Base-by-base conservation (phyloP, 2,797 vertebrate species). In the Sebastes kiyomatsui region DNA sequence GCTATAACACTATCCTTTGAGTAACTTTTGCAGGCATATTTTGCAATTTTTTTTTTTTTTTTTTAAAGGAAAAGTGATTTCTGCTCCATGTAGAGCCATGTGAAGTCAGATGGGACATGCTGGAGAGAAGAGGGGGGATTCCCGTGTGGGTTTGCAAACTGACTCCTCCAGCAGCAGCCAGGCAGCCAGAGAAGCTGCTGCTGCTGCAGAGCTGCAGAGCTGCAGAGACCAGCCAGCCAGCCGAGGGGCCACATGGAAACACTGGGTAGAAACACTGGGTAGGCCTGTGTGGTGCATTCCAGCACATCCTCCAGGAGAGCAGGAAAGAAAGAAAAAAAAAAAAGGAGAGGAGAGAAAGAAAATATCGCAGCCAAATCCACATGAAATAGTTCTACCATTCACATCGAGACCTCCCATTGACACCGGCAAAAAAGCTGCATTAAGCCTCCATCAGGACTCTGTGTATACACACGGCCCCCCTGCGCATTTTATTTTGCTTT, bases 241-340 rank as follows among this genome's bases (percentile, higher is more conserved):
- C 95, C 93, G 88, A 92, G 92, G 86, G 91, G 90, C 95, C 88
- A 87, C 92, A 98, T 97, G 97, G 97, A 98, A 97, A 97, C 96
- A 96, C 95, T 96, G 96, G 95, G 97, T 95, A 79, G 97, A 98
- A 97, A 97, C 96, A 96, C 95, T 96, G 96, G 95, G 97, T 95
- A 79, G 92, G 87, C 87, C 92, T 85, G 95, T 95, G 96, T 93
- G 95, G 95, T 88, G 95, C 97, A 98, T 97, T 98, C 97, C 97
- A 96, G 96, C 96, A 97, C 96, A 97, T 97, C 96, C 97, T 97
- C 96, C 96, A 96, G 95, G 95, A 95, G 96, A 94, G 84, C 65
- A 83, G 85, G 68, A 83, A 82, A 65, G 59, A 66, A 28, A 23
- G 35, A 7, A 52, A 54, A 16, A 82, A 76, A 93, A 68, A 54